Base-by-base conservation (phyloP, 2,888 invertebrate genomes). In the Unio delphinus region DNA sequence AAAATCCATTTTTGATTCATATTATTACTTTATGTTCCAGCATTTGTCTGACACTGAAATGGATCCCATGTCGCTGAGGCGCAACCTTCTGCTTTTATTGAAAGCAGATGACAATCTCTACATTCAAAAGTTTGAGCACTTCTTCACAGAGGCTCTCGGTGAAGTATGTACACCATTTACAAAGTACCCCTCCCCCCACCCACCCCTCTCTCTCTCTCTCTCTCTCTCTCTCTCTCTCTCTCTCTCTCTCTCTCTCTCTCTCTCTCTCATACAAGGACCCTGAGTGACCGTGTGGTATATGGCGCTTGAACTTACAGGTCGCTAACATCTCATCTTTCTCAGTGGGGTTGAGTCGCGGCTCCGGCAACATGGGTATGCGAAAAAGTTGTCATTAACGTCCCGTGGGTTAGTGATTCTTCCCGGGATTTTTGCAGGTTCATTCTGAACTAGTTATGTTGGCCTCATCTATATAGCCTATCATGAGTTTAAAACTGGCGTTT, bases 111-210 rank as follows among this genome's bases (percentile, higher is more conserved):
- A 80, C 7, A 65, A 73, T n/a, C 71, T 89, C 1, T 77, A 80
- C 34, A 70, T 73, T 60, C 78, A 83, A 60, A 73, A 78, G 55
- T 88, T 89, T 70, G 68, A 79, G 59, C 80, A 86, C 55, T 87
- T 88, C 69, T 88, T 83, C 69, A 67, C 80, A 7, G 81, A 82
- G 23, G 81, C 85, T 3, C 75, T 87, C 69, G 67, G 72, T 62
- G 73, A 79, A 73, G 87, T 87, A 75, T 70, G 71, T 62, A 11
- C 56, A 23, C 60, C 18, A 55, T n/a, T 7, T 34, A 7, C 34
- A 34, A 23, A 23, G 23, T 23, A 23, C 23, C 23, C 23, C 23
- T 23, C 23, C 23, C 23, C 23, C 23, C 23, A 23, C n/a, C n/a
- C 23, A 23, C 23, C 23, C 23, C 65, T 65, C 30, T 30, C 30